Conservation (phyloP, 2,888 invertebrate genomes). For the Cenopis cana region DNA sequence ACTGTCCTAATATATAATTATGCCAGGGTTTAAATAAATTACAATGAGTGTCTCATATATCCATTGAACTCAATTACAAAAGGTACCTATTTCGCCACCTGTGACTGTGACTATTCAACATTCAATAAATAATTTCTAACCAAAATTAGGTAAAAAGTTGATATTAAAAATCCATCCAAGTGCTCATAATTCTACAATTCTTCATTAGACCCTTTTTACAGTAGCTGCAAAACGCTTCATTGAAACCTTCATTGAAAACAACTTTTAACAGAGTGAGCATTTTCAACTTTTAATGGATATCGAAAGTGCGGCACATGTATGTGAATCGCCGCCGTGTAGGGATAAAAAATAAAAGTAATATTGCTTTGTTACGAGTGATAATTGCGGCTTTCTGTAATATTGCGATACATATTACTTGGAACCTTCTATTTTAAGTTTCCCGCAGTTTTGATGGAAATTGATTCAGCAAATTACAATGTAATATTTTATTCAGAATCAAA, state of each 20-base stretch:
- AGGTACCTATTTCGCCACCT: no score
- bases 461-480: background rate
- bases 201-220: background rate
- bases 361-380: conserved; percentile 21
- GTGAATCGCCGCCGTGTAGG: conserved; percentile 20
- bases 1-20: no score
- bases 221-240: background rate
- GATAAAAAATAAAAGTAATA: conserved; percentile 31
- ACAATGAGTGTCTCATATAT: no score
- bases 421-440: conserved; percentile 14
- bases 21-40: no score
- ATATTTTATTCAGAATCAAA: no score
- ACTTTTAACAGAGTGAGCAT: conserved; percentile 30
- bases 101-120: no score
- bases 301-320: conserved; percentile 29
- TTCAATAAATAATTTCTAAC: no score
- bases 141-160: no score
- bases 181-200: no score
- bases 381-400: conserved; percentile 21
- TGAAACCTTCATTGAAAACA: conserved; percentile 16
- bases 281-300: conserved; percentile 35
- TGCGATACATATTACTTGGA: conserved; percentile 16
- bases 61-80: no score
- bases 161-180: no score
- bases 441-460: conserved; percentile 1